Evolutionary conservation across 2,797 vertebrate species (phyloP), one percentile per base, ranked within the genome.

Genomic region (Parotocinclus haroldoi): DNA sequence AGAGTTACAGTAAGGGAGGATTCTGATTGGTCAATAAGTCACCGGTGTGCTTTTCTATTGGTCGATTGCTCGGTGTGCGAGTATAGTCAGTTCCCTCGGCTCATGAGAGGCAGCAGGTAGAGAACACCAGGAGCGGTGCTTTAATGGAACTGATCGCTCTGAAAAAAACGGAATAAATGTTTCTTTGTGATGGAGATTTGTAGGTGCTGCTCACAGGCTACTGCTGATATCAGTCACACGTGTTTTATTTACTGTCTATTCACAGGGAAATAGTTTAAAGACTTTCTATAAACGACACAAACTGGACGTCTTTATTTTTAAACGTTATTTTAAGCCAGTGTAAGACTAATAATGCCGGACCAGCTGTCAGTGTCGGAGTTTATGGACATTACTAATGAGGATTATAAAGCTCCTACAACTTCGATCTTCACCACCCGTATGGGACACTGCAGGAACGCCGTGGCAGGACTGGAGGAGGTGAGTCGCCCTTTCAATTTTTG

Each of bases 371-470:
- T 96, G 53, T 86, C 85, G 55, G 95, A 96, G 82, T 98, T 98
- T 75, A 89, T 98, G 70, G 73, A 87, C 18, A 95, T 97, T 84
- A 97, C 93, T 58, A 92, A 89, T 80, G 96, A 96, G 83, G 96
- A 98, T 89, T 97, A 95, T 84, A 95, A 93, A 87, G 91, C 95
- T 37, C 96, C 95, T 13, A 96, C 95, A 73, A 93, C 95, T 37
- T 98, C 96, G 76, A 96, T 88, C 90, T 98, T 98, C 90, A 91
- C 89, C 81, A 96, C 93, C 56, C 86, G 94, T 76, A 95, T 96
- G 90, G 79, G 80, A 72, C 93, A 94, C 83, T 98, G 96, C 84
- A 87, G 95, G 85, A 94, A 89, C 83, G 85, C 94, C 0, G 96
- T 95, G 83, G 79, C 90, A 9, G 90, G 89, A 58, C 90, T 98